Evolutionary conservation across 2,888 invertebrate species (phyloP).

Genomic region (Phragmatobia fuliginosa): DNA sequence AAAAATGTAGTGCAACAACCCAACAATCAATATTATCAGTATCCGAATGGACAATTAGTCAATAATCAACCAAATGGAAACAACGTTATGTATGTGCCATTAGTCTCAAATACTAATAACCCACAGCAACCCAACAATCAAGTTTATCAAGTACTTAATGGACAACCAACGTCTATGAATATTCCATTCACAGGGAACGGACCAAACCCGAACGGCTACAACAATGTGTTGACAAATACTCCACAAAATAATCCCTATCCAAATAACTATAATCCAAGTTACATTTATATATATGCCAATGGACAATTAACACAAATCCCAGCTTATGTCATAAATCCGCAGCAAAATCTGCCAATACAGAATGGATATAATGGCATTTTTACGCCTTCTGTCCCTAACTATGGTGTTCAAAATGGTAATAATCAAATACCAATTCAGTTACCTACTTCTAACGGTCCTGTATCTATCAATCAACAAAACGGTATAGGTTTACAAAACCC

Average conservation of each 20-base stretch:
- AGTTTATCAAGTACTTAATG: conserved; percentile 24
- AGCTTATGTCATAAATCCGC: conserved; percentile 34
- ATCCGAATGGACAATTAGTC: background rate
- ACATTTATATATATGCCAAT: conserved; percentile 39
- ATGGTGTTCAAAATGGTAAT: conserved; percentile 23
- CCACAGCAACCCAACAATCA: conserved; percentile 28
- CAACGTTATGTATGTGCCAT: conserved; percentile 5
- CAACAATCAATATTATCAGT: conserved; percentile 7
- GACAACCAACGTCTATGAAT: conserved; percentile 24
- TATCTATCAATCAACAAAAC: background rate
- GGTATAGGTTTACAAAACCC: background rate
- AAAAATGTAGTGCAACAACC: conserved; percentile 1
- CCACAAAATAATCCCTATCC: conserved; percentile 7
- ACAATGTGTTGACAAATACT: conserved; percentile 10
- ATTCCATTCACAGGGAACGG: conserved; percentile 23
- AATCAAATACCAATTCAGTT: conserved; percentile 29
- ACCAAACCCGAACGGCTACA: conserved; percentile 18
- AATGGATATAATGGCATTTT: conserved; percentile 26
- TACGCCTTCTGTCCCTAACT: conserved; percentile 22
- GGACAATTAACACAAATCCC: conserved; percentile 41
- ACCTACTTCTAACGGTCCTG: background rate
- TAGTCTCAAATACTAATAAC: conserved; percentile 17
- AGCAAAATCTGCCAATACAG: conserved; percentile 28
- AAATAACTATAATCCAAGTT: conserved; percentile 27
- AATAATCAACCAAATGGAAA: background rate